Conservation (phyloP, 2,797 vertebrate species). For the Sebastes diploproa region DNA sequence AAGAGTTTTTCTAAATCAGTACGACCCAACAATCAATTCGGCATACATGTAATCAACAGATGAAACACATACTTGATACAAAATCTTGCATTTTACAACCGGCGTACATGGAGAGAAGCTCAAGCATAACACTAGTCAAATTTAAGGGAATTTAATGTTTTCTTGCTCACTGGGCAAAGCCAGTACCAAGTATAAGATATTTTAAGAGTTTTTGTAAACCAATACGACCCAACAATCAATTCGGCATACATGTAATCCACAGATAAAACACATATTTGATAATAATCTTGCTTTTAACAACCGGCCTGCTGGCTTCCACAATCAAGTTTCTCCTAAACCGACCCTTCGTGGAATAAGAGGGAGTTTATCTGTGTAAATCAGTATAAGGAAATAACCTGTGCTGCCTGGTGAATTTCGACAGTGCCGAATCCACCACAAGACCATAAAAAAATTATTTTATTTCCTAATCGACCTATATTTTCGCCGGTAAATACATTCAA, state of each 20-base stretch:
- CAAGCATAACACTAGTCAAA: too few species aligned
- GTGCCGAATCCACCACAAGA: background rate
- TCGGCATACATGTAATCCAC: background rate
- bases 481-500: background rate
- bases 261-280: background rate
- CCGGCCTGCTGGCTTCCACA: too few species aligned
- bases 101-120: too few species aligned
- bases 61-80: background rate
- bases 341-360: background rate
- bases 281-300: background rate
- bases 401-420: background rate
- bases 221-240: background rate
- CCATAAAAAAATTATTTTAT: accelerated
- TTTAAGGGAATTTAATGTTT: too few species aligned
- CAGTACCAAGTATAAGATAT: background rate
- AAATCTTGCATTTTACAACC: background rate
- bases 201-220: background rate
- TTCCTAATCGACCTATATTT: background rate
- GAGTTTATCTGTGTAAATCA: background rate
- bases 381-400: too few species aligned
- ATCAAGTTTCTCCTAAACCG: too few species aligned
- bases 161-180: too few species aligned
- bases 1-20: background rate
- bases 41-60: background rate
- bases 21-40: background rate